Evolutionary conservation across 2,888 invertebrate genomes (phyloP).

Genomic region (Napeogenes inachia): DNA sequence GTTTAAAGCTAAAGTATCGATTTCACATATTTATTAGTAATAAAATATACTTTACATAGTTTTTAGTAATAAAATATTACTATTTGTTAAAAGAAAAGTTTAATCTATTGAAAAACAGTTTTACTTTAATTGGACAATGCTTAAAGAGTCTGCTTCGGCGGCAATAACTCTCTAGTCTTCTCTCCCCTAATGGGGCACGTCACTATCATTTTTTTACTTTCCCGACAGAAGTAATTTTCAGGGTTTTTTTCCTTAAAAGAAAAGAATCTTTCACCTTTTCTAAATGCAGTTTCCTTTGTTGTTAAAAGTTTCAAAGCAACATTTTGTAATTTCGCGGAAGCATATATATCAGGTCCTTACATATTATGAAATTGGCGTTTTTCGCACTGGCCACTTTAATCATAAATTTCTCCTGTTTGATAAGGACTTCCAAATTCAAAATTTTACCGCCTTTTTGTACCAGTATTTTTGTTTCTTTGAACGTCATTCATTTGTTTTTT

Average conservation of each 20-base stretch:
- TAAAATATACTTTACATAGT: not conserved
- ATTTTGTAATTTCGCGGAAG: not conserved
- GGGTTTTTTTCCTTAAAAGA: slow-evolving; percentile 19
- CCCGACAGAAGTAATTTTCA: slow-evolving; percentile 20
- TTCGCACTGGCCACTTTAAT: too few relatives aligned
- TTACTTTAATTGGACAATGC: slow-evolving; percentile 2
- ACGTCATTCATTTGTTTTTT: too few relatives aligned
- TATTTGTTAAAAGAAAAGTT: not conserved
- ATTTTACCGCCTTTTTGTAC: too few relatives aligned
- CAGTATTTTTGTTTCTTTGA: too few relatives aligned
- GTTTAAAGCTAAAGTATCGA: not conserved
- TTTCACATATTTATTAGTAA: too few relatives aligned
- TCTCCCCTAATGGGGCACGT: slow-evolving; percentile 19
- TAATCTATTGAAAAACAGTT: not conserved
- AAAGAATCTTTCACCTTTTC: slow-evolving; percentile 20
- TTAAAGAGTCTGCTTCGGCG: slow-evolving; percentile 5
- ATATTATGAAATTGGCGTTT: too few relatives aligned
- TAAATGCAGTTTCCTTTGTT: slow-evolving; percentile 11
- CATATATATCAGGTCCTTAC: too few relatives aligned
- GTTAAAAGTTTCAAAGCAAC: slow-evolving; percentile 1
- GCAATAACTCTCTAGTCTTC: slow-evolving; percentile 15
- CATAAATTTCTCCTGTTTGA: too few relatives aligned
- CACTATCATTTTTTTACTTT: slow-evolving; percentile 25
- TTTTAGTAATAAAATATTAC: not conserved
- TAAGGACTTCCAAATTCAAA: too few relatives aligned